Evolutionary conservation across 2,113 vertebrate genomes (phyloP).

Genomic region (Prochilodus magdalenae): DNA sequence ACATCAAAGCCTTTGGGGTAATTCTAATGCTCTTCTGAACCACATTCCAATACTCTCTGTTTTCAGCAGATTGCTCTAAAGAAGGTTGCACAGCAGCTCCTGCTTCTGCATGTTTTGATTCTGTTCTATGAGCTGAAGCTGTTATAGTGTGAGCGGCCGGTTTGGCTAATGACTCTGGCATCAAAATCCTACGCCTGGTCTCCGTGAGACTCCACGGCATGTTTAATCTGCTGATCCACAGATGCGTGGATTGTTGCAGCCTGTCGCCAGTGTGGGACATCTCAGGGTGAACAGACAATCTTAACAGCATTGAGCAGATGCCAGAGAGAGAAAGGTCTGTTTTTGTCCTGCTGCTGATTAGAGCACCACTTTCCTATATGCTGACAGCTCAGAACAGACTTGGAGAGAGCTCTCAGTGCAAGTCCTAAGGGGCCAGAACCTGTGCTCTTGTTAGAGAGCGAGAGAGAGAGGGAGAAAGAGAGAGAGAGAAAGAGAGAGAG

Average conservation of each 20-base stretch:
- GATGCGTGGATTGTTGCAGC: slow-evolving; percentile 7
- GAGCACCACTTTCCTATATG: background rate
- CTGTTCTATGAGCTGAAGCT: background rate
- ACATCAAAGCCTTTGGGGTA: slow-evolving; percentile 18
- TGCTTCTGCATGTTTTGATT: background rate
- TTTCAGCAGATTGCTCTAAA: slow-evolving; percentile 20
- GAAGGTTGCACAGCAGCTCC: background rate
- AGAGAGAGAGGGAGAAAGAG: slow-evolving; percentile 21
- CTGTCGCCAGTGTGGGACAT: slow-evolving; percentile 23
- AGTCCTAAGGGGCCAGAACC: slow-evolving; percentile 29
- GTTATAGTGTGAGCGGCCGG: slow-evolving; percentile 2
- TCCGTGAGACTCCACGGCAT: slow-evolving; percentile 7
- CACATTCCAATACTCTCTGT: background rate
- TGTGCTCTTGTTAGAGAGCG: slow-evolving; percentile 10
- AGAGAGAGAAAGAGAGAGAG: slow-evolving; percentile 7
- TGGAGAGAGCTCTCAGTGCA: slow-evolving; percentile 41
- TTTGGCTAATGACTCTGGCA: slow-evolving; percentile 10
- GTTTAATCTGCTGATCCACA: slow-evolving; percentile 42
- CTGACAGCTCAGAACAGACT: slow-evolving; percentile 39
- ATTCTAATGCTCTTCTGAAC: background rate
- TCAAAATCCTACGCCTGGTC: slow-evolving; percentile 37
- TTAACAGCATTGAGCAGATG: slow-evolving; percentile 26
- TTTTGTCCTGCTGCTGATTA: slow-evolving; percentile 48
- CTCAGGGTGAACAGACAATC: slow-evolving; percentile 22
- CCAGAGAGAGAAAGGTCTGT: slow-evolving; percentile 25